These are phyloP conservation scores for Aporophyla lueneburgensis DNA, from an alignment of 2,888 invertebrate species.

Conservation along the genomic window DNA sequence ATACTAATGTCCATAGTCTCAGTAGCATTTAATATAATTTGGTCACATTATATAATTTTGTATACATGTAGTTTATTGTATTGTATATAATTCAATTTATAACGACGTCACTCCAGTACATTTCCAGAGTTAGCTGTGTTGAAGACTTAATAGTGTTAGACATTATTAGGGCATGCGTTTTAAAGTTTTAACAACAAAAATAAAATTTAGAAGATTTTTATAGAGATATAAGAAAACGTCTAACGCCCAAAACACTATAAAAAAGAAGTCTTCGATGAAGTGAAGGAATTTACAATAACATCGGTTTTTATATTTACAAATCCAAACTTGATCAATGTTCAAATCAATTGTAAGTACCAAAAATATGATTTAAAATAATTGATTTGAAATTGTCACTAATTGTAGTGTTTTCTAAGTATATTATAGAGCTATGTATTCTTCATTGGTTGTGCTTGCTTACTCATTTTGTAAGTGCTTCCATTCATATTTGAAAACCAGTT, in stretches of 20 bases:
- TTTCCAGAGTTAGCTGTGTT: conserved; percentile 61
- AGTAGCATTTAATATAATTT: conserved; percentile 53
- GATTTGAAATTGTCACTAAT: conserved; percentile 41
- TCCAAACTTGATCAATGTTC: conserved; percentile 40
- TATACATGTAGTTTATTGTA: conserved; percentile 57
- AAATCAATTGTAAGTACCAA: conserved; percentile 57
- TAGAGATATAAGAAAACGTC: conserved; percentile 5
- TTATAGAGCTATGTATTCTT: conserved; percentile 53
- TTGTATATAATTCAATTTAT: conserved; percentile 45
- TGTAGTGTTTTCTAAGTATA: conserved; percentile 41
- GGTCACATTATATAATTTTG: conserved; percentile 52
- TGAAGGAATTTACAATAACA: conserved; percentile 15
- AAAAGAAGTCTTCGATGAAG: conserved; percentile 18
- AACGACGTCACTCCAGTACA: conserved; percentile 60
- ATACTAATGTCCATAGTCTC: conserved; percentile 53
- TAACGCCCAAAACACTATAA: conserved; percentile 19
- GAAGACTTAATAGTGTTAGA: conserved; percentile 54
- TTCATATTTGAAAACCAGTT: conserved; percentile 23
- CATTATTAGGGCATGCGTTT: conserved; percentile 37
- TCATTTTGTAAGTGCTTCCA: conserved; percentile 52
- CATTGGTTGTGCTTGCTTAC: conserved; percentile 72
- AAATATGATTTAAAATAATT: conserved; percentile 47
- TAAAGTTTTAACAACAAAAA: conserved; percentile 20
- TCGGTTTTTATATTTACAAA: conserved; percentile 29
- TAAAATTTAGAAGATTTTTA: conserved; percentile 18